phyloP scores from a whole-genome alignment of 2,113 vertebrate genomes.

The Menidia beryllina region DNA sequence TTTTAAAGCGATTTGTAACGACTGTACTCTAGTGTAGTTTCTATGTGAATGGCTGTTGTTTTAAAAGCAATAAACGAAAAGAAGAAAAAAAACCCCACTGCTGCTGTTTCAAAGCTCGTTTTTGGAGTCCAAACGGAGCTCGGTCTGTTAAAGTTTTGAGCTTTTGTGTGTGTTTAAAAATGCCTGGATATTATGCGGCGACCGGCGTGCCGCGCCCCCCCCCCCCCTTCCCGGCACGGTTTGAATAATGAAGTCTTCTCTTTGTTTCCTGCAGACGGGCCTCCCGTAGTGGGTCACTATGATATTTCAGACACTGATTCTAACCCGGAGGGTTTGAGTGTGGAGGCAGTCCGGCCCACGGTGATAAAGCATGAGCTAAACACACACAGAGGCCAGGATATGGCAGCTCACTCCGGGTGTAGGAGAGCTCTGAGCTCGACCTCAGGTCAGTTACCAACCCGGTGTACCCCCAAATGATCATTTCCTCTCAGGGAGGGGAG shows the following conservation, averaged over 20 bases:
- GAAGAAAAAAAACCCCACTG: conserved; percentile 18
- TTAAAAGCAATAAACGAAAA: conserved; percentile 78
- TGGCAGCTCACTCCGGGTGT: conserved; percentile 86
- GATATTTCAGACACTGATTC: conserved; percentile 97
- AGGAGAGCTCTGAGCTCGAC: conserved; percentile 85
- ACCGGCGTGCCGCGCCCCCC: no score
- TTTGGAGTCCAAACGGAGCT: conserved; percentile 11
- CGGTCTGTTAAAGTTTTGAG: background rate
- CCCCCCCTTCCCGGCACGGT: conserved; percentile 54
- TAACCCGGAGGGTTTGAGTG: conserved; percentile 92
- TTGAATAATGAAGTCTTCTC: conserved; percentile 80
- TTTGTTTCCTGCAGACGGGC: conserved; percentile 91
- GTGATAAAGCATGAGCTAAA: conserved; percentile 92
- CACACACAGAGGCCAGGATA: conserved; percentile 87
- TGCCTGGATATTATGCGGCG: no score
- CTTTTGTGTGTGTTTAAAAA: no score
- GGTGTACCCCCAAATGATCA: conserved; percentile 55
- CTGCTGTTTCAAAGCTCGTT: conserved; percentile 30
- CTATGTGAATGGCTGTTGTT: conserved; percentile 80
- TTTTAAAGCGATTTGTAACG: conserved; percentile 71
- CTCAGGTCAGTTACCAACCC: conserved; percentile 88
- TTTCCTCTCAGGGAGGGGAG: conserved; percentile 59
- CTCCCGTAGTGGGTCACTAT: conserved; percentile 92
- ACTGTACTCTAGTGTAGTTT: conserved; percentile 72
- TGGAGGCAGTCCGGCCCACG: conserved; percentile 91